Evolutionary conservation across 2,888 invertebrate species (phyloP), one percentile per base, ranked within the genome.

Genomic region (Tipula vernalis): DNA sequence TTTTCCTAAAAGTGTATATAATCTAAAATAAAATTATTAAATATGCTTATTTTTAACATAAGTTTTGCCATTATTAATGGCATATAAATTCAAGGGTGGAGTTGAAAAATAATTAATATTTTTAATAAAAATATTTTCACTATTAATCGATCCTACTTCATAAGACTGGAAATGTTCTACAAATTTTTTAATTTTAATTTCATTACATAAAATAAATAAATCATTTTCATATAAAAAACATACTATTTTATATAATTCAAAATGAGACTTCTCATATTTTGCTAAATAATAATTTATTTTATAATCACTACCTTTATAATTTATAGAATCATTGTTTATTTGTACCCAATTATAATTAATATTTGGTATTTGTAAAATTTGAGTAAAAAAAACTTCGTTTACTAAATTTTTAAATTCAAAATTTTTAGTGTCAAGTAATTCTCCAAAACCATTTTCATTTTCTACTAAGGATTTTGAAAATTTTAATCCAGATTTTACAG

Each of bases 401-500:
- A 28, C 36, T 13, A 47, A 5, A 42, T 86, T 51, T 47, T n/a
- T 13, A 15, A 47, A 36, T 44, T 86, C 28, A 28, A 86, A 47
- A 0, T 86, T 57, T 28, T 85, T 36, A 71, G 13, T 42, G 10
- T 36, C 85, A 71, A 87, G 36, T 44, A 83, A 39, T 0, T 85
- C 15, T 18, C 44, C 71, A 83, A 87, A 36, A 0, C 36, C 86
- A 12, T 13, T 57, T 85, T 87, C 85, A 36, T 88, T 83, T 6
- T 87, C 85, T 0, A 87, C 8, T 44, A 88, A 87, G 85, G 87
- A 87, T 0, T 86, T 87, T 2, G 88, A 85, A 86, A 88, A 87
- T 87, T 87, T 87, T 84, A 87, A 47, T 57, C 87, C 86, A 57
- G 47, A 85, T 86, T 88, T 87, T 36, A 87, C 83, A 83, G 88